These are phyloP conservation scores for Sitophilus oryzae DNA, from an alignment of 1,140 invertebrate genomes.

Conservation along the genomic window DNA sequence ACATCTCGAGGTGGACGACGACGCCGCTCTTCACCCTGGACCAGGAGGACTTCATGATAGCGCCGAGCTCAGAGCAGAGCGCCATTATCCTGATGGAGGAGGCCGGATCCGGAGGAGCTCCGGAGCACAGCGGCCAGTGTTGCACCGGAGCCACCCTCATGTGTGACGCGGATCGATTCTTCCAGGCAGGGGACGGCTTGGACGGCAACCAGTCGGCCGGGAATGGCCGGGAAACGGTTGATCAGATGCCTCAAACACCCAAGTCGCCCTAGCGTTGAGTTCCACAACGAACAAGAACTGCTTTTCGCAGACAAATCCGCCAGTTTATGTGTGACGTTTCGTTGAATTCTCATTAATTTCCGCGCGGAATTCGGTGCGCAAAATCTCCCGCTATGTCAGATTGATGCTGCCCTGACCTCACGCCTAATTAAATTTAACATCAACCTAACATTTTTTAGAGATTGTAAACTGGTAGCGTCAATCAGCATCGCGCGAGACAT, in stretches of 20 bases:
- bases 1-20: constrained; percentile 82
- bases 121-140: constrained; percentile 37
- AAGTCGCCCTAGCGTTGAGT: constrained; percentile 23
- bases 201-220: constrained; percentile 26
- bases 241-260: constrained; percentile 17
- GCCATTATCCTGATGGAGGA: constrained; percentile 68
- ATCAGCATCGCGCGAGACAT: neutral
- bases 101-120: constrained; percentile 29
- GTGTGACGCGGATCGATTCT: constrained; percentile 43
- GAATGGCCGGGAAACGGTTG: constrained; percentile 11
- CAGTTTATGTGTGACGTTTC: constrained; percentile 40
- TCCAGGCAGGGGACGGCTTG: constrained; percentile 38
- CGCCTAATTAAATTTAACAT: neutral
- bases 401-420: neutral
- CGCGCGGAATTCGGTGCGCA: constrained; percentile 14
- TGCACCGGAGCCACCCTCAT: constrained; percentile 41
- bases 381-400: neutral
- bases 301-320: constrained; percentile 42
- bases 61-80: constrained; percentile 58
- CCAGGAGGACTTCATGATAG: constrained; percentile 89
- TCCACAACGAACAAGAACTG: constrained; percentile 35
- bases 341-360: constrained; percentile 37
- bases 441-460: no score
- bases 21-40: constrained; percentile 81
- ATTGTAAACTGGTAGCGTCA: neutral